Evolutionary conservation across 2,113 vertebrate species (phyloP).

Genomic region (Sterrhoptilus dennistouni): DNA sequence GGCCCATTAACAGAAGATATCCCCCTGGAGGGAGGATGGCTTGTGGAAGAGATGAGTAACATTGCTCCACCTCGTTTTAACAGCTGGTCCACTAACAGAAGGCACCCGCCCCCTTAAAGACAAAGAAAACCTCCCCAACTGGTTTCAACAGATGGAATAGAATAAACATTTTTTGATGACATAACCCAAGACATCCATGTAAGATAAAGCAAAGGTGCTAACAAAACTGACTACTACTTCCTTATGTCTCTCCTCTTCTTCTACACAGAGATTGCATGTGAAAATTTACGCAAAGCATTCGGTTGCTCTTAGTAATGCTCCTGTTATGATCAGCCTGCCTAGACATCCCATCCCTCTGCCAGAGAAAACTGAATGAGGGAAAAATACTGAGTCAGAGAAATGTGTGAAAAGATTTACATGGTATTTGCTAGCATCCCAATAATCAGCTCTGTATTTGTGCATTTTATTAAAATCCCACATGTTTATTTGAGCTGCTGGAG

Average conservation of each 20-base stretch:
- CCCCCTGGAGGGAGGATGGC: too few relatives aligned
- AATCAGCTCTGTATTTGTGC: neutral
- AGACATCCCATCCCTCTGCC: neutral
- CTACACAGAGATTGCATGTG: neutral
- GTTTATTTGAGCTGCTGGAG: constrained; percentile 10
- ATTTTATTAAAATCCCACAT: constrained; percentile 28
- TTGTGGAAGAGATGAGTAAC: too few relatives aligned
- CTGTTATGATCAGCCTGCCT: constrained; percentile 4
- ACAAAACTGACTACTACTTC: neutral
- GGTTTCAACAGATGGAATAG: too few relatives aligned
- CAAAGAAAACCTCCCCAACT: too few relatives aligned
- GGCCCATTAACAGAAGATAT: too few relatives aligned
- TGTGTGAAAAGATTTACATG: neutral
- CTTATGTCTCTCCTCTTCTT: neutral
- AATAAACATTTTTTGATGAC: too few relatives aligned
- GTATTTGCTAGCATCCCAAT: neutral
- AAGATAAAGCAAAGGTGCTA: neutral
- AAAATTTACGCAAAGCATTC: neutral
- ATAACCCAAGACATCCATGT: too few relatives aligned
- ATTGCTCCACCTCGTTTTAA: too few relatives aligned
- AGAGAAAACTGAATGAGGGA: neutral
- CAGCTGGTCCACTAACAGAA: too few relatives aligned
- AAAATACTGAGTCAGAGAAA: constrained; percentile 3
- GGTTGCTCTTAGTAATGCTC: neutral
- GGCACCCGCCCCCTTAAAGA: too few relatives aligned